Evolutionary conservation across 64 coral and sea anemone species (phyloP), one percentile per base, ranked within the genome.

Genomic region (Anthopleura sola): DNA sequence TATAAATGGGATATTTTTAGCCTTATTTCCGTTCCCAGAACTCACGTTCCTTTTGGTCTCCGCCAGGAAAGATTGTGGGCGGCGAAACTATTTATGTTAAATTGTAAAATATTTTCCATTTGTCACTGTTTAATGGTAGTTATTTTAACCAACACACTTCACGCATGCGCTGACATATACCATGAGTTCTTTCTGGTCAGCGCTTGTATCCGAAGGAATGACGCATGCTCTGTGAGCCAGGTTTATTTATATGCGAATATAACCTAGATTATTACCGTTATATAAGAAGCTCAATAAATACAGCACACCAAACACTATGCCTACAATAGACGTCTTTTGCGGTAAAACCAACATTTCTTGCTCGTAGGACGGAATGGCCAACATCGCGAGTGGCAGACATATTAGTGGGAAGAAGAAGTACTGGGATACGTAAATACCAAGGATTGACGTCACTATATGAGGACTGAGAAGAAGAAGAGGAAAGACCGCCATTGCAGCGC

Each of bases 381-480:
- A 76, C 55, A 91, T 50, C 5, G 84, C 75, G 3, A 91, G 68
- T 13, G 89, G 89, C 16, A 86, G 54, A 37, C 79, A 86, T 4
- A 86, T 14, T 10, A 86, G 37, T 39, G 89, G 75, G 34, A 91
- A 53, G 12, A 78, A 81, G 55, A 91, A 60, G 68, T 68, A 81
- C 56, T 44, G 29, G 24, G 89, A 86, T 0, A 24, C 37, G 15
- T 31, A 29, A 23, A 85, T 23, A 36, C 60, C 89, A 38, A 81
- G 75, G 10, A 86, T 48, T 28, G 47, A 62, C 6, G 87, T 84
- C 17, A 92, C 85, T n/a, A 87, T 60, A 83, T 96, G 91, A 16
- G 94, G 94, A 54, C 82, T 76, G 6, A 96, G 69, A 46, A 96
- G 57, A 19, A 96, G 78, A 21, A 96, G 87, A 24, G 94, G 75